Evolutionary conservation across 2,888 invertebrate species (phyloP).

Genomic region (Phasia obesa): DNA sequence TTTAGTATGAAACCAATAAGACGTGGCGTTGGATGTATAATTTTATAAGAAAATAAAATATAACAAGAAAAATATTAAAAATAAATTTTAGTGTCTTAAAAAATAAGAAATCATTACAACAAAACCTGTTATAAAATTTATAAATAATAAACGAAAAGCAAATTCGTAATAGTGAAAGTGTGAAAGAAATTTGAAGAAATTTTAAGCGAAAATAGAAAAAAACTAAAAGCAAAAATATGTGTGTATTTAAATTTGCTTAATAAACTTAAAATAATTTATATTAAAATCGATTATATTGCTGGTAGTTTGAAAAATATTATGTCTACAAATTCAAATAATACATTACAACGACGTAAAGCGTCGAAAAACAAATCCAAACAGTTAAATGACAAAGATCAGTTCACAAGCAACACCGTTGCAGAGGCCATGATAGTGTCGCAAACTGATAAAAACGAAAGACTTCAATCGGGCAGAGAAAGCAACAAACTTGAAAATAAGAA

Average conservation of each 20-base stretch:
- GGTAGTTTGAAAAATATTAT: constrained; percentile 55
- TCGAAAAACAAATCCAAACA: constrained; percentile 75
- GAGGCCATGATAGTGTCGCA: constrained; percentile 57
- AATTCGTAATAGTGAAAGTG: constrained; percentile 39
- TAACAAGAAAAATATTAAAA: not conserved
- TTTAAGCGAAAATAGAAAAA: constrained; percentile 18
- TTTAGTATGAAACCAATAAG: constrained; percentile 64
- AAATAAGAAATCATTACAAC: not conserved
- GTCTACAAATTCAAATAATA: constrained; percentile 70
- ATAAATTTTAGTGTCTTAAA: too few relatives aligned
- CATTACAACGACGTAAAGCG: constrained; percentile 77
- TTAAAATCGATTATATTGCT: constrained; percentile 22
- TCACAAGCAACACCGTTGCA: constrained; percentile 30
- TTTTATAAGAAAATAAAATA: constrained; percentile 2
- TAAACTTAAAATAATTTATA: constrained; percentile 20
- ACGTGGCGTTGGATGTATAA: constrained; percentile 67
- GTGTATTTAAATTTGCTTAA: constrained; percentile 1
- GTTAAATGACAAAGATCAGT: constrained; percentile 52
- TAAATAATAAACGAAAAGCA: not conserved
- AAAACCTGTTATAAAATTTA: constrained; percentile 19
- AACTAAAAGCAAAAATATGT: not conserved
- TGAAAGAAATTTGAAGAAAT: constrained; percentile 13
- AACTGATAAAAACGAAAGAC: constrained; percentile 78
- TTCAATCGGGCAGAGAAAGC: constrained; percentile 78
- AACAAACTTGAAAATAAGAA: constrained; percentile 74